phyloP scores from a whole-genome alignment of 2,113 vertebrate genomes.

The Rhizomys pruinosus region DNA sequence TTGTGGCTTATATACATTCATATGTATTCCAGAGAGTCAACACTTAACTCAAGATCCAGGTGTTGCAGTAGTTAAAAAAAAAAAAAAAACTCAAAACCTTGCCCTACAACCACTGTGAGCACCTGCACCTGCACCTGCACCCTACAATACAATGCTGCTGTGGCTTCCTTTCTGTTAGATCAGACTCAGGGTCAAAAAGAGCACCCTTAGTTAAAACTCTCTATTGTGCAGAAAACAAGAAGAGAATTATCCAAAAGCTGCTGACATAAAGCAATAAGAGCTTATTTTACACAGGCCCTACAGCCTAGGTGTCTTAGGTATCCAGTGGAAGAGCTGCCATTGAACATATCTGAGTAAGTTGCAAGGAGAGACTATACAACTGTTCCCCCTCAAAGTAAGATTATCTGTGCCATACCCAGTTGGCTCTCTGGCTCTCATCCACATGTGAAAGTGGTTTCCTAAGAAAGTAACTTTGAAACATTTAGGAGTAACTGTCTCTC shows the following conservation, averaged over 20 bases:
- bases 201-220: neutral
- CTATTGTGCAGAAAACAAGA: neutral
- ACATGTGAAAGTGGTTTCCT: neutral
- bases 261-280: neutral
- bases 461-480: neutral
- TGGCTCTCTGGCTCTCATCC: neutral
- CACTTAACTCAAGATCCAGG: neutral
- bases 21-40: neutral
- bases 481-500: neutral
- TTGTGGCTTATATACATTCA: neutral
- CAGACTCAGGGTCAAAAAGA: neutral
- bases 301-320: neutral
- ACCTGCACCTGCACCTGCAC: neutral
- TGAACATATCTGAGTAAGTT: neutral
- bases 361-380: neutral
- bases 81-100: neutral
- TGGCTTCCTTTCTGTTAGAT: neutral
- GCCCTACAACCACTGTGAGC: neutral
- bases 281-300: neutral
- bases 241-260: neutral
- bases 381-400: neutral
- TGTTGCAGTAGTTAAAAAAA: neutral
- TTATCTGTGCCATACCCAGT: neutral
- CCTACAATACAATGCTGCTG: neutral
- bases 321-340: neutral